phyloP scores from a whole-genome alignment of 2,888 invertebrate genomes.

The Lepidocyrtinus sp. region DNA sequence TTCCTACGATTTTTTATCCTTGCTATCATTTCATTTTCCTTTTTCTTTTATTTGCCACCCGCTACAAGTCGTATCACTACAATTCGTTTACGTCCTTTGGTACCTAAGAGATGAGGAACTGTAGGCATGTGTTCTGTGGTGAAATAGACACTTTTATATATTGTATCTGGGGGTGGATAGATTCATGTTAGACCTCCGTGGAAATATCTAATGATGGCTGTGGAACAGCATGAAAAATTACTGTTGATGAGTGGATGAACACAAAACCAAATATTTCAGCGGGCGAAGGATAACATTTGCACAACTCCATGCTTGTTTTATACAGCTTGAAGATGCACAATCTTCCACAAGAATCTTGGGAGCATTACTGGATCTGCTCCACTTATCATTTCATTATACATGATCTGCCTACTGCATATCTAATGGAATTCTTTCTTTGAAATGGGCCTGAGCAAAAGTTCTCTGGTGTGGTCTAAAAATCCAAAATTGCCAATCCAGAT shows the following conservation, averaged over 20 bases:
- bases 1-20: slow-evolving; percentile 23
- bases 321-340: neutral
- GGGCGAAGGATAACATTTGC: slow-evolving; percentile 20
- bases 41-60: neutral
- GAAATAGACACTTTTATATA: neutral
- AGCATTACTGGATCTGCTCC: slow-evolving; percentile 9
- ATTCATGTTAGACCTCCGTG: neutral
- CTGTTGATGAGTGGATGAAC: slow-evolving; percentile 50
- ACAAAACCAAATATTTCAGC: slow-evolving; percentile 48
- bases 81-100: neutral
- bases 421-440: neutral
- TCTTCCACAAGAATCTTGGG: neutral
- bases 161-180: neutral
- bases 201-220: slow-evolving; percentile 7
- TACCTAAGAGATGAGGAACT: neutral
- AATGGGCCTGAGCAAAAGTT: neutral
- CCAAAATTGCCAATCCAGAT: neutral
- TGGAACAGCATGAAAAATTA: slow-evolving; percentile 46
- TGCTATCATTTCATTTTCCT: slow-evolving; percentile 34
- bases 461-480: neutral
- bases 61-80: neutral
- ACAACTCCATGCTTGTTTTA: neutral
- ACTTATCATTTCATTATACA: neutral
- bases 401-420: neutral
- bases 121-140: neutral